Conservation (phyloP, 2,113 vertebrate species). For the Serilophus lunatus region DNA sequence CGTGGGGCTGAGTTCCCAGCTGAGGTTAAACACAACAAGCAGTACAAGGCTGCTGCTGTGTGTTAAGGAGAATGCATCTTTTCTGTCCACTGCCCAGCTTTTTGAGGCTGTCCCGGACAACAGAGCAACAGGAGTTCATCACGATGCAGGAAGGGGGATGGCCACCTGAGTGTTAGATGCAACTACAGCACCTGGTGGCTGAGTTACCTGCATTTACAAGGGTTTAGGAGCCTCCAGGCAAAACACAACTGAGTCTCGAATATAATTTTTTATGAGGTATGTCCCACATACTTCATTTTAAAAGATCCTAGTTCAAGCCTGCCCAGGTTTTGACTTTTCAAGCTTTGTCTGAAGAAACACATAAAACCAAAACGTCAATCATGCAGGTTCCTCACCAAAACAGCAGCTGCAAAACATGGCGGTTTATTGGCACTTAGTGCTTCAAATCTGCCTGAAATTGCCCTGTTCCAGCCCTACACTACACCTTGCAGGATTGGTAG, state of each 20-base stretch:
- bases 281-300: background rate
- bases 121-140: background rate
- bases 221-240: background rate
- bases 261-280: background rate
- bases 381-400: background rate
- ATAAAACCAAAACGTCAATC: background rate
- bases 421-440: background rate
- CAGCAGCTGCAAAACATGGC: background rate
- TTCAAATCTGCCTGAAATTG: background rate
- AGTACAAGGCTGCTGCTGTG: background rate
- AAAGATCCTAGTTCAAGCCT: background rate
- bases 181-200: background rate
- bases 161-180: background rate
- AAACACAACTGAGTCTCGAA: background rate
- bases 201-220: background rate
- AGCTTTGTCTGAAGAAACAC: background rate
- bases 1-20: background rate
- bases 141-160: fast-evolving
- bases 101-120: background rate
- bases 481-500: background rate
- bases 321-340: background rate
- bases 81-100: background rate
- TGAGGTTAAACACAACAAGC: background rate
- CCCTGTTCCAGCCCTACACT: background rate
- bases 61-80: background rate